Evolutionary conservation across 2,888 invertebrate genomes (phyloP).

Genomic region (Acrobasis consociella): DNA sequence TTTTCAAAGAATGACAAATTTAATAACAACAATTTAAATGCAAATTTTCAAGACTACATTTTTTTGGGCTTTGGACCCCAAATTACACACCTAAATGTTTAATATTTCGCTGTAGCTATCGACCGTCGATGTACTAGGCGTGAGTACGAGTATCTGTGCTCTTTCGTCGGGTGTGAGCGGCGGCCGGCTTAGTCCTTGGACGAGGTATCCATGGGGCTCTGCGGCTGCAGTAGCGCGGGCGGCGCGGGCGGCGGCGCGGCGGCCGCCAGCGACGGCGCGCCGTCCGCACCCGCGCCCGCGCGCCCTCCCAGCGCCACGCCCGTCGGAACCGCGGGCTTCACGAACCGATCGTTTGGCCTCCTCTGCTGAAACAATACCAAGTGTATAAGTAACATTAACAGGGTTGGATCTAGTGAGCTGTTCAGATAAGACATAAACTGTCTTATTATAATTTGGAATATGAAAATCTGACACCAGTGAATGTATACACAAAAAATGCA

Average conservation of each 20-base stretch:
- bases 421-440: too few species aligned
- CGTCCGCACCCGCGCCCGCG: conserved; percentile 33
- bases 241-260: conserved; percentile 33
- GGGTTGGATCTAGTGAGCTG: background rate
- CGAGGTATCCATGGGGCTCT: conserved; percentile 90
- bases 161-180: conserved; percentile 5
- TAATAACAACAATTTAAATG: too few species aligned
- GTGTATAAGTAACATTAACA: too few species aligned
- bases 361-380: conserved; percentile 73
- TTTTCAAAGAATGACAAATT: too few species aligned
- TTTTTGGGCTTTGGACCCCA: too few species aligned
- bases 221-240: conserved; percentile 74
- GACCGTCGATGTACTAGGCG: background rate
- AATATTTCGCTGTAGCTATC: background rate
- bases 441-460: too few species aligned
- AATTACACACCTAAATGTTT: too few species aligned
- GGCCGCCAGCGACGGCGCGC: conserved; percentile 34
- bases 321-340: conserved; percentile 87
- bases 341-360: conserved; percentile 90
- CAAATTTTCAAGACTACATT: too few species aligned
- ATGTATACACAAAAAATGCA: too few species aligned
- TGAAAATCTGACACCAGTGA: too few species aligned
- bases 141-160: conserved; percentile 17
- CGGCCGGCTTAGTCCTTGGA: conserved; percentile 78
- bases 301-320: conserved; percentile 24